phyloP scores from a whole-genome alignment of 2,113 vertebrate species.

The Axis porcinus region DNA sequence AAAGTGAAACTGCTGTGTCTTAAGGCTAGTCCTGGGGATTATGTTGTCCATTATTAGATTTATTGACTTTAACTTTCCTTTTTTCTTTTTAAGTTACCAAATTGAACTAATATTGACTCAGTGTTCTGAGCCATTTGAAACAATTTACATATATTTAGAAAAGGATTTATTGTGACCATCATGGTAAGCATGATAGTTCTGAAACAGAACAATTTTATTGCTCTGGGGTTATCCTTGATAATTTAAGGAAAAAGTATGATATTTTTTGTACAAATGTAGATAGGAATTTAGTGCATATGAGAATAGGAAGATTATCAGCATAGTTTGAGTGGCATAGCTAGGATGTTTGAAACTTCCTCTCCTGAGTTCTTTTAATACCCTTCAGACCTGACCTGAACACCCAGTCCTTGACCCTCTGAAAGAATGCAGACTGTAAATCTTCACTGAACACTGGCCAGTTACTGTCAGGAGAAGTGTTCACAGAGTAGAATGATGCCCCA shows the following conservation, averaged over 20 bases:
- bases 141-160: slow-evolving; percentile 43
- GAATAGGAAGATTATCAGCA: not conserved
- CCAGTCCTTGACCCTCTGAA: not conserved
- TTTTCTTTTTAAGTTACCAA: slow-evolving; percentile 21
- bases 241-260: not conserved
- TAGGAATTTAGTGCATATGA: not conserved
- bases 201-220: not conserved
- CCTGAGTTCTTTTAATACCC: not conserved
- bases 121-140: slow-evolving; percentile 40
- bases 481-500: not conserved
- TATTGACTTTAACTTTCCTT: slow-evolving; percentile 40
- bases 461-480: not conserved
- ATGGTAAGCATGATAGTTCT: not conserved
- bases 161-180: slow-evolving; percentile 30
- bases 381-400: not conserved
- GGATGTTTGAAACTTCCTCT: not conserved
- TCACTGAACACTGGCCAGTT: not conserved
- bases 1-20: not conserved
- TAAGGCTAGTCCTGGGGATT: not conserved
- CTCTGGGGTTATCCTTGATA: not conserved
- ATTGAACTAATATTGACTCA: slow-evolving; percentile 40
- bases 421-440: not conserved
- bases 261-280: not conserved
- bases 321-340: not conserved
- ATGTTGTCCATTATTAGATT: not conserved